Percentiles rank a stretch among this genome's conserved stretches.
These are phyloP conservation scores for Endomychus coccineus DNA, from an alignment of 2,888 invertebrate genomes.

Conservation along the genomic window DNA sequence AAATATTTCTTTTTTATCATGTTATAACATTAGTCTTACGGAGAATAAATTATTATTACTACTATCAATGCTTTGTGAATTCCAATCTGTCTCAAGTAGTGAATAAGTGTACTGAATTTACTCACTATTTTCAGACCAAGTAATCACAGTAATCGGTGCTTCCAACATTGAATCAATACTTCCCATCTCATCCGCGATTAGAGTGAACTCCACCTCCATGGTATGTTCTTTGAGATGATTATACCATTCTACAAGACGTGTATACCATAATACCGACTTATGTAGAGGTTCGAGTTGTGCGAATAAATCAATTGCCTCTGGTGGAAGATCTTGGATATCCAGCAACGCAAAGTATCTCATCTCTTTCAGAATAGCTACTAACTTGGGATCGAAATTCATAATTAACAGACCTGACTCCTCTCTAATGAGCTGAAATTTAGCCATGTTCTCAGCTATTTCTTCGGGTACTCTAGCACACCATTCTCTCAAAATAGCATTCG, in stretches of 20 bases:
- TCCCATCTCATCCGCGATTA: conserved; percentile 68
- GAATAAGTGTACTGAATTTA: too few species aligned
- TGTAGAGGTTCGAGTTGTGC: conserved; percentile 61
- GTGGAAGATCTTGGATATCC: conserved; percentile 55
- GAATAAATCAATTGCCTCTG: conserved; percentile 58
- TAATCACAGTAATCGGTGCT: conserved; percentile 60
- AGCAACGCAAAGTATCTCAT: conserved; percentile 66
- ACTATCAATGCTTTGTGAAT: too few species aligned
- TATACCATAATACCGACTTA: conserved; percentile 39
- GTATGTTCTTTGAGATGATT: conserved; percentile 71
- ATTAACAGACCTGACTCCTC: conserved; percentile 47
- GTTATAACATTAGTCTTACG: too few species aligned
- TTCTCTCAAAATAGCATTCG: conserved; percentile 54
- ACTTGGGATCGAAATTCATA: conserved; percentile 62
- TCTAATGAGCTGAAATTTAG: conserved; percentile 54
- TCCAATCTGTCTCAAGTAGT: too few species aligned
- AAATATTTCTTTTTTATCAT: too few species aligned
- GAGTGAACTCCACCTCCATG: conserved; percentile 66
- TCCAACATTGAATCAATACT: conserved; percentile 65
- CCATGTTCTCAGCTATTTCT: conserved; percentile 56
- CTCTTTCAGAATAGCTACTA: conserved; percentile 70
- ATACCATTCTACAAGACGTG: conserved; percentile 67
- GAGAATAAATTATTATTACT: too few species aligned
- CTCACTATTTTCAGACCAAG: conserved; percentile 77
- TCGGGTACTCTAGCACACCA: conserved; percentile 64